Percentiles rank a stretch among this genome's conserved stretches.
Conservation (phyloP, 1,140 invertebrate genomes). For the Drosophila tsacasi region DNA sequence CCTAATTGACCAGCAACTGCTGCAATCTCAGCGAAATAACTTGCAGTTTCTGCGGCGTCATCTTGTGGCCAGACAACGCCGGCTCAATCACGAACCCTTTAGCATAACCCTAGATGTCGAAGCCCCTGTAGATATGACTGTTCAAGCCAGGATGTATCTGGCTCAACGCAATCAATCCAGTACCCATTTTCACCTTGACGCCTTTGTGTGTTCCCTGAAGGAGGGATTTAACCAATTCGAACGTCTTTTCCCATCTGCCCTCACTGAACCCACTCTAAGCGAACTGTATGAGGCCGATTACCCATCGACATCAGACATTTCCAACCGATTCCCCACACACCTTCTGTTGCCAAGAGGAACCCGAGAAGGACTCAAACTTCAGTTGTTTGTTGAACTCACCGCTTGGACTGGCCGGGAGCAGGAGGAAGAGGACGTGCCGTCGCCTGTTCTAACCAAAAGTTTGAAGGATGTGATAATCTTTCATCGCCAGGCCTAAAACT, state of each 20-base stretch:
- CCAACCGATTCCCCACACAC: conserved; percentile 68
- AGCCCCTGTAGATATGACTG: conserved; percentile 62
- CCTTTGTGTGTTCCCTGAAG: conserved; percentile 69
- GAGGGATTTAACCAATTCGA: conserved; percentile 84
- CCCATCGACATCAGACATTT: conserved; percentile 37
- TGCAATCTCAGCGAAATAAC: conserved; percentile 63
- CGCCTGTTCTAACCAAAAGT: conserved; percentile 18
- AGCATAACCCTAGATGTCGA: conserved; percentile 49
- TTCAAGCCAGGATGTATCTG: conserved; percentile 66
- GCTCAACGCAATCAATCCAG: conserved; percentile 18
- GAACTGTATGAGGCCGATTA: conserved; percentile 74
- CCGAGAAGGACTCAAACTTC: conserved; percentile 39
- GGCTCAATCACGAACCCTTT: conserved; percentile 86
- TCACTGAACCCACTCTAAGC: conserved; percentile 74
- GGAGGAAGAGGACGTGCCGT: background rate
- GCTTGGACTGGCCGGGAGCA: background rate
- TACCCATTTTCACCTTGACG: conserved; percentile 70
- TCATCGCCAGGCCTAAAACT: conserved; percentile 33
- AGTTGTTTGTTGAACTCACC: conserved; percentile 47
- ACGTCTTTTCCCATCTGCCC: conserved; percentile 69
- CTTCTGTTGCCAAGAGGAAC: conserved; percentile 86
- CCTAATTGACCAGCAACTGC: conserved; percentile 69
- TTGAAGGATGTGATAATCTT: conserved; percentile 55
- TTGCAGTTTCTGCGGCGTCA: conserved; percentile 62
- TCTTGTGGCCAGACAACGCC: conserved; percentile 86